Evolutionary conservation across 2,888 invertebrate genomes (phyloP).

Genomic region (Lottia scabra): DNA sequence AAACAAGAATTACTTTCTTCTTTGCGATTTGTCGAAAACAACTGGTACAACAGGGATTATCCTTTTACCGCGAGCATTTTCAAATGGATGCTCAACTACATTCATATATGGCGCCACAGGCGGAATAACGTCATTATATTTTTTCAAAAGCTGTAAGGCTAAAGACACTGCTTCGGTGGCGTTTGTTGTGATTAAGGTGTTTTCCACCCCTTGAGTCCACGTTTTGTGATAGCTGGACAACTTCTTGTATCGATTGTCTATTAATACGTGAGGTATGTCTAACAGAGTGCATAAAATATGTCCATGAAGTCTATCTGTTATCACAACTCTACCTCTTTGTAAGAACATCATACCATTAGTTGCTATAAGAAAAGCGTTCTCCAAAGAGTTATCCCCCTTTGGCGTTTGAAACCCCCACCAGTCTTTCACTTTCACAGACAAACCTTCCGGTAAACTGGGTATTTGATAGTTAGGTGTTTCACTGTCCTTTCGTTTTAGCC

Average conservation of each 20-base stretch:
- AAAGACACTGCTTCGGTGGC: slow-evolving; percentile 23
- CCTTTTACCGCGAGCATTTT: neutral
- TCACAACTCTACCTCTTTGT: slow-evolving; percentile 34
- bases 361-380: slow-evolving; percentile 24
- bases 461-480: slow-evolving; percentile 22
- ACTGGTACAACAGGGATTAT: neutral
- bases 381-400: slow-evolving; percentile 20
- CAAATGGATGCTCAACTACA: slow-evolving; percentile 12
- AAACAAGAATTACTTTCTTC: too few relatives aligned
- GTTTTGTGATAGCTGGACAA: slow-evolving; percentile 23
- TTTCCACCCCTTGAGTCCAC: slow-evolving; percentile 29
- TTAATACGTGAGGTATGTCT: slow-evolving; percentile 32
- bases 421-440: slow-evolving; percentile 20
- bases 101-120: slow-evolving; percentile 13
- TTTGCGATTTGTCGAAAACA: neutral
- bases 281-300: slow-evolving; percentile 29
- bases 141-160: slow-evolving; percentile 23
- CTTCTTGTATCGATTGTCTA: slow-evolving; percentile 27
- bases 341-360: slow-evolving; percentile 30
- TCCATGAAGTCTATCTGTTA: slow-evolving; percentile 38
- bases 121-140: slow-evolving; percentile 20
- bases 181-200: slow-evolving; percentile 23
- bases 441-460: slow-evolving; percentile 14
- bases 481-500: slow-evolving; percentile 27
- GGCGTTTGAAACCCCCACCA: slow-evolving; percentile 29